phyloP scores from a whole-genome alignment of 1,140 invertebrate species.

The Grapholita molesta region DNA sequence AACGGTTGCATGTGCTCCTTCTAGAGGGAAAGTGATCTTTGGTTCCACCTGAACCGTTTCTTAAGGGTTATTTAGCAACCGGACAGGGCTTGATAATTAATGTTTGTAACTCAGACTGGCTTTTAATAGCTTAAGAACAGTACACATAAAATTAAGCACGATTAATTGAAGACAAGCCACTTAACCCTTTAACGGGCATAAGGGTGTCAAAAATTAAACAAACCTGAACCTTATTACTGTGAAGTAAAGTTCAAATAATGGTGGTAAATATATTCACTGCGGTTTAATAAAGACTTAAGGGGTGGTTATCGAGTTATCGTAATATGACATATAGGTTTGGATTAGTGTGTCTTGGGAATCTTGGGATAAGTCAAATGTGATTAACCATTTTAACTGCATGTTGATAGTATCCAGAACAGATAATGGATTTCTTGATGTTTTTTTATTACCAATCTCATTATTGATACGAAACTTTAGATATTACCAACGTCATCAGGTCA shows the following conservation, averaged over 20 bases:
- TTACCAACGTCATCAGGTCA: no score
- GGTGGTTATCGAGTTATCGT: no score
- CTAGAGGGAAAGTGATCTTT: background rate
- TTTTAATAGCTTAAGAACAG: background rate
- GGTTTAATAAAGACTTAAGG: background rate
- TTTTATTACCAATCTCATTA: background rate
- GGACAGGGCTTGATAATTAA: background rate
- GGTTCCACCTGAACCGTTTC: background rate
- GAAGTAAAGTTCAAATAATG: no score
- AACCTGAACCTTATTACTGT: no score
- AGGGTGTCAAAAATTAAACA: no score
- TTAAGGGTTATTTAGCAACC: constrained; percentile 2
- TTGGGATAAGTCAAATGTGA: background rate
- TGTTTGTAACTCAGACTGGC: background rate
- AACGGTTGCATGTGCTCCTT: background rate
- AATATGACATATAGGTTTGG: no score
- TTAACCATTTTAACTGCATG: background rate
- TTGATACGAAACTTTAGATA: background rate
- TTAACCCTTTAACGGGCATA: no score
- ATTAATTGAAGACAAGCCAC: background rate
- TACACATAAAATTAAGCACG: background rate
- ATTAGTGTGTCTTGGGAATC: background rate
- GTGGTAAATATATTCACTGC: no score
- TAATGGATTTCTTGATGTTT: no score
- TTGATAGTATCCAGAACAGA: background rate